Evolutionary conservation across 2,113 vertebrate genomes (phyloP).

Genomic region (Vombatus ursinus): DNA sequence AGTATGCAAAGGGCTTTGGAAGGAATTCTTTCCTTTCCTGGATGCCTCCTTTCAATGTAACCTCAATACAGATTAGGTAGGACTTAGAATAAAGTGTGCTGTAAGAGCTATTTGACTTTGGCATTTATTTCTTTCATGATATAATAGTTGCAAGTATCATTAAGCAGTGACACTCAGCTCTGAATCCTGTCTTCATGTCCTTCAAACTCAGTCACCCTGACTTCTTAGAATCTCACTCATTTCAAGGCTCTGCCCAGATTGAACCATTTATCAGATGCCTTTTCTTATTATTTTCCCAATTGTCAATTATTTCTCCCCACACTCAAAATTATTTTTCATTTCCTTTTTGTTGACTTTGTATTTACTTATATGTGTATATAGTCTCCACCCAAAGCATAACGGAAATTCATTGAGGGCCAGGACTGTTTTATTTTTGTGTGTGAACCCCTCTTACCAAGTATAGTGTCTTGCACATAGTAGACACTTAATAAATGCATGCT

Average conservation of each 20-base stretch:
- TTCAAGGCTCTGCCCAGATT: neutral
- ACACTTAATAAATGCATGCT: neutral
- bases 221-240: neutral
- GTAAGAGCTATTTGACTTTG: neutral
- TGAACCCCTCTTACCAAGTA: neutral
- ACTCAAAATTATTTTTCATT: neutral
- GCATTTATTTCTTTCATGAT: neutral
- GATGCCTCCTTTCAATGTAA: neutral
- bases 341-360: neutral
- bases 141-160: constrained; percentile 7
- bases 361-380: neutral
- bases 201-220: neutral
- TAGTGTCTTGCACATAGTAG: neutral
- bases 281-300: neutral
- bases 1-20: neutral
- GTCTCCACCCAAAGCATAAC: neutral
- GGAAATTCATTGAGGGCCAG: neutral
- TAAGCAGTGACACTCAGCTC: neutral
- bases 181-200: neutral
- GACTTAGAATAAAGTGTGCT: neutral
- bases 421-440: neutral
- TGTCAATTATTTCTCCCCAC: neutral
- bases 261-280: neutral
- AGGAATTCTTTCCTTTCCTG: neutral
- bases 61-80: neutral